phyloP scores from a whole-genome alignment of 2,113 vertebrate species.

The Psettodes erumei region DNA sequence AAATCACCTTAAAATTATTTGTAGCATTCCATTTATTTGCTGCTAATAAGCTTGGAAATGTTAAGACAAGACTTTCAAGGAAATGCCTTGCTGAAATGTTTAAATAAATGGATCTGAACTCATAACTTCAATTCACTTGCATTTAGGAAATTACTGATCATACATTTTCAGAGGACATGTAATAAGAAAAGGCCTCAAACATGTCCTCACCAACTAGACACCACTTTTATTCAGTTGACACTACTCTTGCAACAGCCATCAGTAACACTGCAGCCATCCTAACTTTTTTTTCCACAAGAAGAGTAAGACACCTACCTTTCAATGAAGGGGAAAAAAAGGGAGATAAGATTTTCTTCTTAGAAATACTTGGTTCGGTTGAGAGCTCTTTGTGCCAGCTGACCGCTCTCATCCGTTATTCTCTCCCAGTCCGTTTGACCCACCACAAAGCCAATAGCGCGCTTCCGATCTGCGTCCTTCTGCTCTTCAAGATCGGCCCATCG shows the following conservation, averaged over 20 bases:
- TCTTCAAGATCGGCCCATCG: conserved; percentile 99
- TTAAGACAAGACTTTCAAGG: background rate
- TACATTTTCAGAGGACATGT: background rate
- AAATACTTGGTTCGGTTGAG: conserved; percentile 99
- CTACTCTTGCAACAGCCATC: background rate
- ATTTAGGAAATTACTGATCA: conserved; percentile 2
- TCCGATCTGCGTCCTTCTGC: conserved; percentile 97
- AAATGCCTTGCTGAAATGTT: conserved; percentile 19
- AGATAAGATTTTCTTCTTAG: conserved; percentile 81
- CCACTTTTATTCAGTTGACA: too few species aligned
- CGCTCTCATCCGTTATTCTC: conserved; percentile 98
- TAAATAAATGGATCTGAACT: background rate
- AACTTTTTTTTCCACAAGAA: background rate
- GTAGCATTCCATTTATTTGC: background rate
- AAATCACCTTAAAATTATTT: background rate
- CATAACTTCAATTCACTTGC: background rate
- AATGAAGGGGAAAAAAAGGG: conserved; percentile 27
- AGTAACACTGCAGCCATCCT: conserved; percentile 1
- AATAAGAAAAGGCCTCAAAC: conserved; percentile 1
- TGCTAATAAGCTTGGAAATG: background rate
- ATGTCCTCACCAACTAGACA: background rate
- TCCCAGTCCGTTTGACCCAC: conserved; percentile 99
- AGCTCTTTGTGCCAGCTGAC: conserved; percentile 95
- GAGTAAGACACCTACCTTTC: conserved; percentile 82
- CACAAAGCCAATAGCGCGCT: conserved; percentile 98